Conservation (phyloP, 1,140 invertebrate genomes). For the Holotrichia oblita region DNA sequence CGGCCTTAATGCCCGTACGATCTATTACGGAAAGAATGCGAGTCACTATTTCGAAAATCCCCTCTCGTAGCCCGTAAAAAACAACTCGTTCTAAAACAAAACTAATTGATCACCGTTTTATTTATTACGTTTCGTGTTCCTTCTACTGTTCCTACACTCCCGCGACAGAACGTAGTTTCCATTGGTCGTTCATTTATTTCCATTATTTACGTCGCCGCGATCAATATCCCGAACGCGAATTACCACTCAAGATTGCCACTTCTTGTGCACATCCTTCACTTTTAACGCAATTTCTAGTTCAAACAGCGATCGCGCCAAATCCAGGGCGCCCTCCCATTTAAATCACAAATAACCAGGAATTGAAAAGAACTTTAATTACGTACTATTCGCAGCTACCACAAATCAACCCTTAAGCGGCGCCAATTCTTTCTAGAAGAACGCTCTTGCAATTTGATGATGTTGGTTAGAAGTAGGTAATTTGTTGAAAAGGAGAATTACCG, state of each 20-base stretch:
- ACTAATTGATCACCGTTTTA: constrained; percentile 37
- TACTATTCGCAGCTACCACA: constrained; percentile 36
- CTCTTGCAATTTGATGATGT: constrained; percentile 9
- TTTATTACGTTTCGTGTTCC: constrained; percentile 32
- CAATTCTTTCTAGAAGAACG: background rate
- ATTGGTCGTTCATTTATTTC: constrained; percentile 19
- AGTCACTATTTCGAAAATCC: constrained; percentile 2
- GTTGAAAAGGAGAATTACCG: constrained; percentile 25
- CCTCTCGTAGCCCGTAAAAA: background rate
- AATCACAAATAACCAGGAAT: constrained; percentile 31
- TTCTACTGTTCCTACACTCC: background rate
- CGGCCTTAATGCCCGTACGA: background rate
- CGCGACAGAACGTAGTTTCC: constrained; percentile 6
- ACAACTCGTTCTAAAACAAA: constrained; percentile 23
- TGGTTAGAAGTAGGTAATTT: constrained; percentile 17
- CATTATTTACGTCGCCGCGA: constrained; percentile 27
- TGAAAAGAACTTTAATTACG: constrained; percentile 44
- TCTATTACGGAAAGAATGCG: constrained; percentile 16
- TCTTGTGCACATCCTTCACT: background rate
- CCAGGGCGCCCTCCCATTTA: constrained; percentile 6
- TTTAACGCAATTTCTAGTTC: constrained; percentile 20
- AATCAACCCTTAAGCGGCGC: constrained; percentile 38
- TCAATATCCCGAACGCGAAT: constrained; percentile 18
- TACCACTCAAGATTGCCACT: background rate
- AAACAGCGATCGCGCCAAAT: constrained; percentile 1